phyloP scores from a whole-genome alignment of 2,888 invertebrate species.

The Nasonia oneida region DNA sequence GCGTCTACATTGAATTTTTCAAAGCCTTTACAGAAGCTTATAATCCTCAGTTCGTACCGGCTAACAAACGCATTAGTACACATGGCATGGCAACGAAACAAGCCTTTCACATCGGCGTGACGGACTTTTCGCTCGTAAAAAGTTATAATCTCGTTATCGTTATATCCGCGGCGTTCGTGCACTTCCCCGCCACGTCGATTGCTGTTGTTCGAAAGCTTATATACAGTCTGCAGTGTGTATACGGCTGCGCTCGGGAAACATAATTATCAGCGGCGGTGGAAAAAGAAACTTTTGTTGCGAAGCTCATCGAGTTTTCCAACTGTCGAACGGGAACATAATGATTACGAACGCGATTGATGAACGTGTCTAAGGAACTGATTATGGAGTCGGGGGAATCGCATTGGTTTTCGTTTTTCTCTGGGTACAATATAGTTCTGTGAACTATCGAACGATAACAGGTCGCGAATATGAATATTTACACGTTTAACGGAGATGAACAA shows the following conservation, averaged over 20 bases:
- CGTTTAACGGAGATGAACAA: too few species aligned
- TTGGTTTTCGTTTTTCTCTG: background rate
- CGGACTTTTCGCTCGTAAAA: background rate
- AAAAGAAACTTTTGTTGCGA: background rate
- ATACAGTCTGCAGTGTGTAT: background rate
- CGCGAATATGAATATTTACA: too few species aligned
- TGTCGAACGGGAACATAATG: too few species aligned
- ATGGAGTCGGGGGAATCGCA: background rate
- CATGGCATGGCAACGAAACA: background rate
- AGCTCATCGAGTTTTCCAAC: background rate
- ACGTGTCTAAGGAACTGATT: background rate
- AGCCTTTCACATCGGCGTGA: background rate
- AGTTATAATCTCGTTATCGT: background rate
- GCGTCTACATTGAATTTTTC: background rate
- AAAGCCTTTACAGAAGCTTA: background rate
- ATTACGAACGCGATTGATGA: background rate
- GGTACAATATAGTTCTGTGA: background rate
- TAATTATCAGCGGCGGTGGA: background rate
- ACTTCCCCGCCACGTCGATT: too few species aligned
- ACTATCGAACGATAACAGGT: background rate
- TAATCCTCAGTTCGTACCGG: background rate
- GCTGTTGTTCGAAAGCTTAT: too few species aligned
- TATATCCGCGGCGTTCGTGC: background rate
- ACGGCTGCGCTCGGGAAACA: background rate
- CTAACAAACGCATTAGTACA: background rate